These are phyloP conservation scores for Otus sunia DNA, from an alignment of 2,113 vertebrate genomes.

Conservation along the genomic window DNA sequence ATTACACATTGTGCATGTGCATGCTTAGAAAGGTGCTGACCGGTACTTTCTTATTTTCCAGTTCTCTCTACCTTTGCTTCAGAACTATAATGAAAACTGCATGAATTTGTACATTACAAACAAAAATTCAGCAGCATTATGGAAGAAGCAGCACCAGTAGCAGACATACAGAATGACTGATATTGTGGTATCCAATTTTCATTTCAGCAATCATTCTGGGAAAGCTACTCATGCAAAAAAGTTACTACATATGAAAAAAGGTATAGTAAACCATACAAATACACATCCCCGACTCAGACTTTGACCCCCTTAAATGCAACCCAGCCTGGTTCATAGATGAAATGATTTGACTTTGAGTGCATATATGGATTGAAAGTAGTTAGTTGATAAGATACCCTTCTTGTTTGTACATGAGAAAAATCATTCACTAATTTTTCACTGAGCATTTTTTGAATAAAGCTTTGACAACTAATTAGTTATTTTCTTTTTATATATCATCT, in stretches of 20 bases:
- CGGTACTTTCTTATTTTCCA: not conserved
- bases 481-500: slow-evolving; percentile 34
- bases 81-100: not conserved
- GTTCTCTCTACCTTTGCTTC: not conserved
- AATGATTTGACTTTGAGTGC: not conserved
- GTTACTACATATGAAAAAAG: not conserved
- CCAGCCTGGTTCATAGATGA: not conserved
- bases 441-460: not conserved
- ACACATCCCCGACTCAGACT: not conserved
- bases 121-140: not conserved
- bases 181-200: not conserved
- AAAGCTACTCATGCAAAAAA: not conserved
- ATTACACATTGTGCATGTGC: not conserved
- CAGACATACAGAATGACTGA: not conserved
- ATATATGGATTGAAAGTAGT: not conserved
- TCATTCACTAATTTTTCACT: not conserved
- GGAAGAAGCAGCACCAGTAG: not conserved
- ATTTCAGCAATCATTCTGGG: not conserved
- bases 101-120: not conserved
- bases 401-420: not conserved
- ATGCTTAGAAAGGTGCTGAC: not conserved
- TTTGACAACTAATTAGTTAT: slow-evolving; percentile 34
- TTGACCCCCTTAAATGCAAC: not conserved
- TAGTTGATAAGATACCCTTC: not conserved
- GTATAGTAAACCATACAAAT: not conserved